Evolutionary conservation across 2,113 vertebrate species (phyloP).

Genomic region (Lipophrys pholis): DNA sequence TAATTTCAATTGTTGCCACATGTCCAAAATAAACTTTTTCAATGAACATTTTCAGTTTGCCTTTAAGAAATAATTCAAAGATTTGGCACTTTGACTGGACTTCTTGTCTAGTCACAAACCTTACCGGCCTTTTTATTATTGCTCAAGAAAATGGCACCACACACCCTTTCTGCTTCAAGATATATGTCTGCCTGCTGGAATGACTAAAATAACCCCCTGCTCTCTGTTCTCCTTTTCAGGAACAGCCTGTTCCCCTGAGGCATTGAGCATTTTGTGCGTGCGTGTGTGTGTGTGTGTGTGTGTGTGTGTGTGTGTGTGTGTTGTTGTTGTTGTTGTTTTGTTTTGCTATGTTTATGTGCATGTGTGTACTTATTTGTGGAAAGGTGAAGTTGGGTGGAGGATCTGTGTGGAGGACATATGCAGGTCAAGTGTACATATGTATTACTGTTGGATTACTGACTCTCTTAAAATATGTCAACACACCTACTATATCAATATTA

Average conservation of each 20-base stretch:
- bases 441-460: not conserved
- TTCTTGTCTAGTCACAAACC: not conserved
- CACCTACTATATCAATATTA: conserved; percentile 28
- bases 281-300: too few relatives aligned
- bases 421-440: conserved; percentile 7
- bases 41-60: too few relatives aligned
- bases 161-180: conserved; percentile 47
- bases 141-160: conserved; percentile 18
- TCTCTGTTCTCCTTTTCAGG: conserved; percentile 85
- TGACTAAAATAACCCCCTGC: conserved; percentile 78
- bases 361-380: conserved; percentile 3
- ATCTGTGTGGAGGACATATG: not conserved
- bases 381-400: not conserved
- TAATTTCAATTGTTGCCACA: too few relatives aligned
- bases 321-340: not conserved
- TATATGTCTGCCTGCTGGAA: conserved; percentile 51
- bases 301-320: too few relatives aligned
- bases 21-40: too few relatives aligned
- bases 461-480: conserved; percentile 22
- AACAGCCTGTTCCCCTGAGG: conserved; percentile 74
- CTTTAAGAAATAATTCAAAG: too few relatives aligned
- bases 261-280: conserved; percentile 15
- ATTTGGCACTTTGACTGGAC: too few relatives aligned
- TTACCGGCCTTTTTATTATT: conserved; percentile 15
- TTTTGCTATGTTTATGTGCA: conserved; percentile 25